A percentile compares a stretch with the other conserved stretches of the same genome.
Conservation (phyloP, 2,113 vertebrate species). For the Psettodes erumei region DNA sequence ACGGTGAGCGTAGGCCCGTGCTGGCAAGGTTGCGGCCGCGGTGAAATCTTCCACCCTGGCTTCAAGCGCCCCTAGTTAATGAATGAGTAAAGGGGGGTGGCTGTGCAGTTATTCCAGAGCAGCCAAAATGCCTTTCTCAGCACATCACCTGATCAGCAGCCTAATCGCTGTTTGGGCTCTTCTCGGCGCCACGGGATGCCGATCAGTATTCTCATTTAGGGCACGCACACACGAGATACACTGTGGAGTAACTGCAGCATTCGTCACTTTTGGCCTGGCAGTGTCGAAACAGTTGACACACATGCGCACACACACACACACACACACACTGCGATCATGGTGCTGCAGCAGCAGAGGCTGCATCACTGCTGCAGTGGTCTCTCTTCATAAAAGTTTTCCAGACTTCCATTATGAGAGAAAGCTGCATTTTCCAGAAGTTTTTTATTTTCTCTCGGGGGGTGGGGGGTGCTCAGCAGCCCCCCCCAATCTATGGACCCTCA, state of each 20-base stretch:
- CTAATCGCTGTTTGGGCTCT: slow-evolving; percentile 62
- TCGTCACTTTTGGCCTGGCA: neutral
- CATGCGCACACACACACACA: slow-evolving; percentile 1
- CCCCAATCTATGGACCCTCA: slow-evolving; percentile 15
- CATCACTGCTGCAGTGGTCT: slow-evolving; percentile 28
- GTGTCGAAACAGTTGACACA: slow-evolving; percentile 6
- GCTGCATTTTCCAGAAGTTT: neutral
- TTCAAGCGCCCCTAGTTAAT: slow-evolving; percentile 53
- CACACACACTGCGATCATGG: neutral
- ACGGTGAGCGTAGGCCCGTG: slow-evolving; percentile 14
- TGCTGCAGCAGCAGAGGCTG: slow-evolving; percentile 3
- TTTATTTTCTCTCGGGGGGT: neutral
- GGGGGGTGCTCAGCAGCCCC: neutral
- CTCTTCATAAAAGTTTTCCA: neutral
- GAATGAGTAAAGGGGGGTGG: slow-evolving; percentile 54
- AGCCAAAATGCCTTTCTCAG: slow-evolving; percentile 60
- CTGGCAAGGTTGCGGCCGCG: slow-evolving; percentile 8
- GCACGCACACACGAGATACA: slow-evolving; percentile 26
- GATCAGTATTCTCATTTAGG: slow-evolving; percentile 42
- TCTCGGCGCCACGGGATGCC: slow-evolving; percentile 11
- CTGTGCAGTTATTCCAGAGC: slow-evolving; percentile 62
- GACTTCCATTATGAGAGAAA: neutral
- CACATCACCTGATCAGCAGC: slow-evolving; percentile 62
- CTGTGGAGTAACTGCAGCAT: neutral
- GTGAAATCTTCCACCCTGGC: slow-evolving; percentile 41